Conservation (phyloP, 2,797 vertebrate species). For the Ataeniobius toweri region DNA sequence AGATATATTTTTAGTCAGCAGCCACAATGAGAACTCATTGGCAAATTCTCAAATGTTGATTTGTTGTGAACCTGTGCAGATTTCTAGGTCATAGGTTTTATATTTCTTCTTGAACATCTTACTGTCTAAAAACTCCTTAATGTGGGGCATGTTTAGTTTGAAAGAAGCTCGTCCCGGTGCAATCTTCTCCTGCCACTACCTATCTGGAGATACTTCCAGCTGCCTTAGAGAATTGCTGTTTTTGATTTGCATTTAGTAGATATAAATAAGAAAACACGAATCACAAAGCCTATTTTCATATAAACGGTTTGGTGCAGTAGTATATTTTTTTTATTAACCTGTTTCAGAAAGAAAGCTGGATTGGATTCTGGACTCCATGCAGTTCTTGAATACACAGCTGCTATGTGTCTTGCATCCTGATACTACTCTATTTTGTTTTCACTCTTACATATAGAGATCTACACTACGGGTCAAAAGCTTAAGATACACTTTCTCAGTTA, state of each 20-base stretch:
- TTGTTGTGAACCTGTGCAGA: not conserved
- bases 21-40: not conserved
- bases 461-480: too few relatives aligned
- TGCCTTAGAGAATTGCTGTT: not conserved
- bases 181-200: not conserved
- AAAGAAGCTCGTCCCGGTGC: not conserved
- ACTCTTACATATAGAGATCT: too few relatives aligned
- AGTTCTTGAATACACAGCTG: not conserved
- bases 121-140: not conserved
- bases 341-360: not conserved
- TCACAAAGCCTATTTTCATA: not conserved
- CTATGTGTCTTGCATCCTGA: not conserved
- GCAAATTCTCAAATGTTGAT: not conserved
- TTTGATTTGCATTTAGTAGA: conserved; percentile 1
- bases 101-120: not conserved
- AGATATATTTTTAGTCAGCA: not conserved
- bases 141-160: not conserved
- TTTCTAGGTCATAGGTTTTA: not conserved
- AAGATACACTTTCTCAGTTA: too few relatives aligned
- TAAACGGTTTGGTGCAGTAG: not conserved
- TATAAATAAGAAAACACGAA: not conserved
- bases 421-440: not conserved
- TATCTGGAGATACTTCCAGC: not conserved
- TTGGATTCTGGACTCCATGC: not conserved
- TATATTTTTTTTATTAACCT: not conserved